Base-by-base conservation (phyloP, 2,888 invertebrate species). In the Hecatera dysodea region DNA sequence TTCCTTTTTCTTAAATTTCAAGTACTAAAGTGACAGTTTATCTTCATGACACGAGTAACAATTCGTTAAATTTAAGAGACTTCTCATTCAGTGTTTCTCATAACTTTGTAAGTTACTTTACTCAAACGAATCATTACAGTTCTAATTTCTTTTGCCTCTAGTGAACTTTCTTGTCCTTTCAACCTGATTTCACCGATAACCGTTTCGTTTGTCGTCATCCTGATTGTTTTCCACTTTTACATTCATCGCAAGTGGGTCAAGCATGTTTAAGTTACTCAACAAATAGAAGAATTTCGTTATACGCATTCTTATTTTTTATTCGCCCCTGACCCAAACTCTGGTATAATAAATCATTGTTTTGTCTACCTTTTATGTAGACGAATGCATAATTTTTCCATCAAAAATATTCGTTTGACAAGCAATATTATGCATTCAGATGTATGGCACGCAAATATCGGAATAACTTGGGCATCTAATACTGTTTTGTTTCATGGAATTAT, bases 341-440 rank as follows among this genome's bases (percentile, higher is more conserved):
- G 53, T 48, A 64, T 59, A 61, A 81, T 81, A 73, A 75, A 83
- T 81, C 81, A 75, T 64, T 71, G 61, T 67, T 69, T 73, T 57
- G 75, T 63, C 72, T 67, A 69, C 69, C 57, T 75, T 76, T 70
- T 24, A 61, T 60, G 36, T 36, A 60, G 53, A 64, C 27, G 56
- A 74, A 67, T 82, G 84, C 81, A 84, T 84, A 81, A 84, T 82
- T 73, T 56, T n/a, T 44, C 62, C 64, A 79, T 78, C 66, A 66
- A 42, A 67, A 65, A 68, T 63, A 52, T 70, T 62, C 63, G 72
- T 72, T 75, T 78, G 75, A 65, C 72, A 81, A 77, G 70, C 53
- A 67, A 65, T 65, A 68, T 78, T 73, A 75, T 80, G 77, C 75
- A 80, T 80, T 76, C 78, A 78, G 81, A 79, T 80, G 67, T 75